Percentiles rank a stretch among this genome's conserved stretches.
Evolutionary conservation across 1,140 invertebrate species (phyloP).

Genomic region (Diorhabda sublineata): DNA sequence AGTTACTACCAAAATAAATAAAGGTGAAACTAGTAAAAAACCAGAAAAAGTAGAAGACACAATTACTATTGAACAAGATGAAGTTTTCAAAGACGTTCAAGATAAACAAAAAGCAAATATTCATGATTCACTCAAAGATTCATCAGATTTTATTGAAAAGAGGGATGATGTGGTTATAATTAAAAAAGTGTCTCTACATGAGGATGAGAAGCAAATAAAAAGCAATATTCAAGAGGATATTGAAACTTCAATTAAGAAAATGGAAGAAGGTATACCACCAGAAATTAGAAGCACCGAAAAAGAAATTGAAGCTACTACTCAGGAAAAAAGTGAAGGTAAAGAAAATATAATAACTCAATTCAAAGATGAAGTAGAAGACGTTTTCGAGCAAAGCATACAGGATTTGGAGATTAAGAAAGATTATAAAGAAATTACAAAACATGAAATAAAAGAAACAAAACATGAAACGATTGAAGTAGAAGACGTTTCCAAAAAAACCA

Average conservation of each 20-base stretch:
- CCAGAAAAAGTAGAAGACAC: no score
- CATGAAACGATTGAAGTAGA: not conserved
- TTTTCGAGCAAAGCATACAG: not conserved
- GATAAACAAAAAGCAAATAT: not conserved
- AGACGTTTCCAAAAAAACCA: not conserved
- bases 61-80: not conserved
- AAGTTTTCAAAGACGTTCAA: not conserved
- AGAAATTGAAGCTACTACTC: not conserved
- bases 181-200: not conserved
- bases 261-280: not conserved
- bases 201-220: not conserved
- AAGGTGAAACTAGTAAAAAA: not conserved
- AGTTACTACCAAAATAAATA: not conserved
- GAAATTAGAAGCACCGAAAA: not conserved
- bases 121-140: not conserved
- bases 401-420: not conserved
- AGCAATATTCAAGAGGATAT: not conserved
- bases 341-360: slow-evolving; percentile 3
- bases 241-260: not conserved
- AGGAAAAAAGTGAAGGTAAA: not conserved
- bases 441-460: not conserved
- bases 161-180: not conserved
- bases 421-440: not conserved
- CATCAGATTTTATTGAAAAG: not conserved
- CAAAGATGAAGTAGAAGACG: not conserved